phyloP scores from a whole-genome alignment of 2,113 vertebrate species.

The Dromaius novaehollandiae region DNA sequence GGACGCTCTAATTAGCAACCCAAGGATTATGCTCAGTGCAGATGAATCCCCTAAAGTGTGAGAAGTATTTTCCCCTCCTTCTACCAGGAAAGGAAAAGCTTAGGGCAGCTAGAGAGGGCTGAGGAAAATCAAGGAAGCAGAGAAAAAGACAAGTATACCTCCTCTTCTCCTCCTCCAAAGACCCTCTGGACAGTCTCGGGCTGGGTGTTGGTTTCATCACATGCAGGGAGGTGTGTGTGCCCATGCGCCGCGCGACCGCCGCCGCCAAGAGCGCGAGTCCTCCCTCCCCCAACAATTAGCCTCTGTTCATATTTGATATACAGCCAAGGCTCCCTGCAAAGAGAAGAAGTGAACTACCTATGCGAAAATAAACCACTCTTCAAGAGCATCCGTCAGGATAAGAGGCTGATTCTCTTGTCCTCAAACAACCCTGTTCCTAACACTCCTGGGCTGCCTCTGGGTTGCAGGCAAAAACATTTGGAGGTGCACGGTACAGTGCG shows the following conservation, averaged over 20 bases:
- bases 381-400: conserved; percentile 73
- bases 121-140: conserved; percentile 14
- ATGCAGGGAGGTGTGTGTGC: neutral
- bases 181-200: conserved; percentile 9
- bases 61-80: conserved; percentile 12
- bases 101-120: neutral
- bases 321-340: conserved; percentile 66
- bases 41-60: conserved; percentile 29
- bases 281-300: conserved; percentile 45
- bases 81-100: conserved; percentile 46
- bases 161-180: conserved; percentile 22
- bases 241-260: neutral
- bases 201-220: conserved; percentile 35
- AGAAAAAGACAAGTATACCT: neutral
- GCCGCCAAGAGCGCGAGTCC: fast-evolving
- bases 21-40: conserved; percentile 32
- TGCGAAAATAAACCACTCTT: conserved; percentile 77
- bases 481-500: neutral
- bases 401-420: conserved; percentile 71
- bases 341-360: conserved; percentile 50
- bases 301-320: conserved; percentile 74
- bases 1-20: conserved; percentile 11
- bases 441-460: conserved; percentile 40
- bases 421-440: conserved; percentile 72
- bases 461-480: neutral